These are phyloP conservation scores for Amyelois transitella DNA, from an alignment of 1,140 invertebrate species.

Conservation along the genomic window DNA sequence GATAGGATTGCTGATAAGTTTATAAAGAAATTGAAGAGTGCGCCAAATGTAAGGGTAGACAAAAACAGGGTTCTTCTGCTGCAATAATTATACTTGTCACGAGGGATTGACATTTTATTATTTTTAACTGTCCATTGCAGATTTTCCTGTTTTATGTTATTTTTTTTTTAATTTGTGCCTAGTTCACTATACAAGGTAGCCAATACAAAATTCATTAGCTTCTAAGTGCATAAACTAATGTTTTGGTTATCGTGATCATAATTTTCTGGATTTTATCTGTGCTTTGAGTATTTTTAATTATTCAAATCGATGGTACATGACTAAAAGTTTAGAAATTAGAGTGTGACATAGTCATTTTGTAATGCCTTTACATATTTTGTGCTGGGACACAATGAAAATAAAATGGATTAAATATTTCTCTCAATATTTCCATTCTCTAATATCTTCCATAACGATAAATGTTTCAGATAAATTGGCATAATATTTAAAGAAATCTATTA, in stretches of 20 bases:
- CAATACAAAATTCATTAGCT: not conserved
- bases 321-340: too few relatives aligned
- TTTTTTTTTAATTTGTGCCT: not conserved
- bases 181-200: not conserved
- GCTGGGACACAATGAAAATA: too few relatives aligned
- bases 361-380: too few relatives aligned
- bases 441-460: too few relatives aligned
- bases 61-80: constrained; percentile 59
- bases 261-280: too few relatives aligned
- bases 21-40: constrained; percentile 67
- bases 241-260: too few relatives aligned
- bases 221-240: too few relatives aligned
- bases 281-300: too few relatives aligned
- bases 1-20: constrained; percentile 69
- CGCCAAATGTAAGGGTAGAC: constrained; percentile 63
- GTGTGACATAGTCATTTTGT: too few relatives aligned
- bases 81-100: constrained; percentile 15
- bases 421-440: too few relatives aligned
- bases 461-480: not conserved
- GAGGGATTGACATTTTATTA: not conserved
- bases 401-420: too few relatives aligned
- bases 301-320: too few relatives aligned
- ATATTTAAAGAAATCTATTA: not conserved
- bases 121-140: not conserved
- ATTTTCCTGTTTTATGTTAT: not conserved